phyloP scores from a whole-genome alignment of 2,888 invertebrate species.

The Bursaphelenchus okinawaensis region DNA sequence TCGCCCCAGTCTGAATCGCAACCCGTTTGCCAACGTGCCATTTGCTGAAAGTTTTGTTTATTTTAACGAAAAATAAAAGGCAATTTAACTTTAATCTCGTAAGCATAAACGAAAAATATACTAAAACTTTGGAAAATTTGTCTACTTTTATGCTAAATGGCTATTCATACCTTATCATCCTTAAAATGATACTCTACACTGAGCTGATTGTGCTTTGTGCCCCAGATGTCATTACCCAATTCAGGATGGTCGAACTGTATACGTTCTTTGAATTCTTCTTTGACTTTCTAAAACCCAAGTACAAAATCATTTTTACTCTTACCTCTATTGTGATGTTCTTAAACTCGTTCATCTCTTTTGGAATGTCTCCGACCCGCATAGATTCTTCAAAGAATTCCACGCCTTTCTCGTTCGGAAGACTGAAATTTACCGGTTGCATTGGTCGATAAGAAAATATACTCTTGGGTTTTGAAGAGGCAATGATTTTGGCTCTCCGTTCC shows the following conservation, averaged over 20 bases:
- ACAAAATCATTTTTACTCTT: slow-evolving; percentile 9
- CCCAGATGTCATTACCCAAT: slow-evolving; percentile 32
- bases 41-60: slow-evolving; percentile 29
- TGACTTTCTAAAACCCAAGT: slow-evolving; percentile 21
- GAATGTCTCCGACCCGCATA: slow-evolving; percentile 35
- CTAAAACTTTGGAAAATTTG: too few relatives aligned
- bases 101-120: neutral
- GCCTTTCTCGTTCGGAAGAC: slow-evolving; percentile 44
- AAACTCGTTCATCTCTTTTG: slow-evolving; percentile 33
- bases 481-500: neutral
- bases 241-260: slow-evolving; percentile 27
- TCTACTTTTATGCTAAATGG: neutral
- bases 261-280: slow-evolving; percentile 29
- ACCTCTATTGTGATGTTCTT: slow-evolving; percentile 39
- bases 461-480: neutral
- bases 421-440: slow-evolving; percentile 39
- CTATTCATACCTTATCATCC: slow-evolving; percentile 33
- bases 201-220: slow-evolving; percentile 40
- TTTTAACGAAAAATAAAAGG: too few relatives aligned
- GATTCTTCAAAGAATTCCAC: slow-evolving; percentile 40
- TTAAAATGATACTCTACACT: slow-evolving; percentile 45
- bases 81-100: slow-evolving; percentile 2
- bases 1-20: slow-evolving; percentile 53
- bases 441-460: neutral
- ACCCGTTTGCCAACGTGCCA: slow-evolving; percentile 43